A percentile compares a stretch with the other conserved stretches of the same genome.
phyloP scores from a whole-genome alignment of 2,888 invertebrate species.

The Spisula subtruncata region DNA sequence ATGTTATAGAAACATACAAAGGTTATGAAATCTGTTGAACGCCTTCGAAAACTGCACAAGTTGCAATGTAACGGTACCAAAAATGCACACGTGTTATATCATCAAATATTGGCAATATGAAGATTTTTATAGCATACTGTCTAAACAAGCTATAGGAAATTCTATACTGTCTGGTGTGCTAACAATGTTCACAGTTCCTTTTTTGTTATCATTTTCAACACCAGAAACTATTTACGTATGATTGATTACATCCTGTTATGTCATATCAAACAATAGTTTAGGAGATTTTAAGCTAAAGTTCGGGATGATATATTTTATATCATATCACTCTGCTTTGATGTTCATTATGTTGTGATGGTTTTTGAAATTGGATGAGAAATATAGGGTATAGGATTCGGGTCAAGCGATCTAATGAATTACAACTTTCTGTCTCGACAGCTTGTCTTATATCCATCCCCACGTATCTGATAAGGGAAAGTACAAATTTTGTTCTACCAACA shows the following conservation, averaged over 20 bases:
- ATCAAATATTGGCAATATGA: no score
- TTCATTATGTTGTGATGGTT: not conserved
- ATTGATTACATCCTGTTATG: conserved; percentile 2
- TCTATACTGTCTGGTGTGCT: not conserved
- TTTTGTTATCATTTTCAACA: not conserved
- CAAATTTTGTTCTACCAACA: no score
- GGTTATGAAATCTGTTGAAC: no score
- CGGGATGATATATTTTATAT: not conserved
- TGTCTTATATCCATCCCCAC: not conserved
- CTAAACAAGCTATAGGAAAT: no score
- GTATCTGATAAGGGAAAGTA: no score
- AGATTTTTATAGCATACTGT: no score
- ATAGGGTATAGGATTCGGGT: not conserved
- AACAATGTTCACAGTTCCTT: not conserved
- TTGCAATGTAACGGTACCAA: no score
- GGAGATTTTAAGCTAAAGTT: not conserved
- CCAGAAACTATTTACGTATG: not conserved
- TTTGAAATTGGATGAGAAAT: not conserved
- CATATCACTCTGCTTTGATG: not conserved
- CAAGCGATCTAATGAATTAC: not conserved
- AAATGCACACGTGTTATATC: no score
- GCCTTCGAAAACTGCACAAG: no score
- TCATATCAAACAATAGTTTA: not conserved
- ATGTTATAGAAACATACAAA: no score
- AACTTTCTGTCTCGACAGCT: not conserved